These are phyloP conservation scores for Portevinia maculata DNA, from an alignment of 2,888 invertebrate genomes.

Conservation along the genomic window DNA sequence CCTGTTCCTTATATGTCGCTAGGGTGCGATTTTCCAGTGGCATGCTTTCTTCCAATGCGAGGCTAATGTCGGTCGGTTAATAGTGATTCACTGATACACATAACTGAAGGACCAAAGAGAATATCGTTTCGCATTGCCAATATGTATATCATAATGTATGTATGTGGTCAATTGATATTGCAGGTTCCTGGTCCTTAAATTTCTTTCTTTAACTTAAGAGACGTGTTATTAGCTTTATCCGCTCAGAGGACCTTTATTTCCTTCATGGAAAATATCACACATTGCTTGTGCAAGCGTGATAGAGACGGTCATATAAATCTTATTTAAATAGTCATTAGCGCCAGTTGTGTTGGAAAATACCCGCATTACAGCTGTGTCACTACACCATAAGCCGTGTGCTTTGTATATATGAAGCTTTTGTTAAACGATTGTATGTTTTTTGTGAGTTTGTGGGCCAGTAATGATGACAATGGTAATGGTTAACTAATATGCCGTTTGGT, in stretches of 20 bases:
- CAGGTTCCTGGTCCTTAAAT: neutral
- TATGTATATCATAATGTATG: slow-evolving; percentile 10
- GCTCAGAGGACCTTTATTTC: slow-evolving; percentile 2
- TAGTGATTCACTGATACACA: slow-evolving; percentile 5
- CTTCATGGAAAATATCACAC: neutral
- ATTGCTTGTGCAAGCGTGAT: neutral
- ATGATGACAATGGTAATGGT: slow-evolving; percentile 33
- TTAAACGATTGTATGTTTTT: slow-evolving; percentile 20
- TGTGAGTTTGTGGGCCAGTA: neutral
- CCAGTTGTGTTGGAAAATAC: slow-evolving; percentile 10
- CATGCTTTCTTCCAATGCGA: neutral
- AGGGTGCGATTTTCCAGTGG: slow-evolving; percentile 30
- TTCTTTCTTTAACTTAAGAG: slow-evolving; percentile 30
- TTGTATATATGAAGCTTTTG: slow-evolving; percentile 8
- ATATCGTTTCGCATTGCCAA: slow-evolving; percentile 20
- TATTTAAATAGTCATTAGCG: slow-evolving; percentile 38
- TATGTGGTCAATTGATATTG: slow-evolving; percentile 20
- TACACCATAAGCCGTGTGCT: neutral
- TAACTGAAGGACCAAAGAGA: neutral
- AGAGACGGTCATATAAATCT: slow-evolving; percentile 8
- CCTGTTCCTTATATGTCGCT: slow-evolving; percentile 18
- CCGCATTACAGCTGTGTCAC: neutral
- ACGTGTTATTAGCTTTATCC: slow-evolving; percentile 37
- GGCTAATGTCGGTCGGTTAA: slow-evolving; percentile 2
- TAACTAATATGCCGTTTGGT: slow-evolving; percentile 31